Evolutionary conservation across 2,113 vertebrate genomes (phyloP).

Genomic region (Podarcis muralis): DNA sequence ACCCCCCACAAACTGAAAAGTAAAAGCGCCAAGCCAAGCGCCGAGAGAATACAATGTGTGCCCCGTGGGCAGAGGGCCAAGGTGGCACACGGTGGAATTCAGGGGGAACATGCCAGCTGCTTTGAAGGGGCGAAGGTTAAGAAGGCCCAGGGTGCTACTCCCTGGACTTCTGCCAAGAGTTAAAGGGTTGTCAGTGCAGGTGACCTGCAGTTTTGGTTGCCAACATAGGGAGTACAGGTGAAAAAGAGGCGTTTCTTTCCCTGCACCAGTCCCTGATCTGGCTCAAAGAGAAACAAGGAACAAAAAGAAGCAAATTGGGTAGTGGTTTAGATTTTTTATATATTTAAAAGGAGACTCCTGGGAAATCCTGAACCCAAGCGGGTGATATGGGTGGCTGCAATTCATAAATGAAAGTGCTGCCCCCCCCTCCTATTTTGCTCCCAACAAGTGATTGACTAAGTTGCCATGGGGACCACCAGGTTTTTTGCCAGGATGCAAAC

Average conservation of each 20-base stretch:
- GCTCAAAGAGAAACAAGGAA: accelerated
- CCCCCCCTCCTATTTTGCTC: slow-evolving; percentile 32
- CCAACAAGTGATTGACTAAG: slow-evolving; percentile 73
- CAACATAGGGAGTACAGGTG: no score
- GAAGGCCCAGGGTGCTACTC: slow-evolving; percentile 37
- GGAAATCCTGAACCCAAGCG: not conserved
- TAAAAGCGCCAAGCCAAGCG: not conserved
- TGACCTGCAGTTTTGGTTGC: not conserved
- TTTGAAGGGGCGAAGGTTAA: not conserved
- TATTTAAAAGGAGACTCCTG: not conserved
- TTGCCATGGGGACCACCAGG: slow-evolving; percentile 78
- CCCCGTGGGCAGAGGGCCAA: not conserved
- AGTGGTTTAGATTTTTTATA: not conserved
- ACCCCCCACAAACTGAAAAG: not conserved
- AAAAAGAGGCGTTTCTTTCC: not conserved
- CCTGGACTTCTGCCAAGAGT: slow-evolving; percentile 39
- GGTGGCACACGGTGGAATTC: slow-evolving; percentile 9
- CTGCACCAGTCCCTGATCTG: not conserved
- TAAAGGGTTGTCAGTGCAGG: not conserved
- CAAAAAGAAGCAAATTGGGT: not conserved
- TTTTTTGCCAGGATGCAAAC: slow-evolving; percentile 76
- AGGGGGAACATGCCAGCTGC: not conserved
- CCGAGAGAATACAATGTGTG: not conserved
- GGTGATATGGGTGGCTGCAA: not conserved
- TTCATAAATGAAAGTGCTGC: not conserved